phyloP scores from a whole-genome alignment of 35 echinoderm and acorn worm species.

The Eucidaris tribuloides region DNA sequence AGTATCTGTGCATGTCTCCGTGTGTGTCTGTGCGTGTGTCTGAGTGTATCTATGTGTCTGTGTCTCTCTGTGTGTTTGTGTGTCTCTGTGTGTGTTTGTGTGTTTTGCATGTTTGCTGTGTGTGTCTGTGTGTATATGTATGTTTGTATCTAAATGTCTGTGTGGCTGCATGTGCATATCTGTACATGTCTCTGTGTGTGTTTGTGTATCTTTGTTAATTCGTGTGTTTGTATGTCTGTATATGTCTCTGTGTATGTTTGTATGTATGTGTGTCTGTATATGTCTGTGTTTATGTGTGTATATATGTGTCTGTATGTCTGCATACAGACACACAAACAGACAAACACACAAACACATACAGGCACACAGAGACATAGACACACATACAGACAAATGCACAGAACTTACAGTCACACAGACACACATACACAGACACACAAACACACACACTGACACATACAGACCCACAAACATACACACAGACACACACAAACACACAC shows the following conservation, averaged over 20 bases:
- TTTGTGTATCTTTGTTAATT: background rate
- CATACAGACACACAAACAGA: too few species aligned
- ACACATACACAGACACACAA: background rate
- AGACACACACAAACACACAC: background rate
- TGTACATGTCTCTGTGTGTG: background rate
- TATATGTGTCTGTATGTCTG: background rate
- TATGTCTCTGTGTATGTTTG: background rate
- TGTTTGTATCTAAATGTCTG: background rate
- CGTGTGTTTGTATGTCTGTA: background rate
- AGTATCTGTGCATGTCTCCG: too few species aligned
- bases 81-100: too few species aligned
- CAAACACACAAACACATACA: background rate
- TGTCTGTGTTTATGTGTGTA: background rate
- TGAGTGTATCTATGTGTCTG: too few species aligned
- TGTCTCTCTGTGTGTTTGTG: too few species aligned
- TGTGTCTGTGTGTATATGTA: background rate
- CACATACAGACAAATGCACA: background rate
- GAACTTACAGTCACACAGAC: background rate
- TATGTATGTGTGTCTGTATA: background rate
- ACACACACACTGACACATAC: background rate
- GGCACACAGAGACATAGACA: background rate
- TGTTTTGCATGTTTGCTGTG: background rate
- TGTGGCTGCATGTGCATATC: background rate
- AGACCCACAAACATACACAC: background rate
- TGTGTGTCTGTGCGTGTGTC: too few species aligned